Evolutionary conservation across 2,888 invertebrate genomes (phyloP).

Genomic region (Mantis religiosa): DNA sequence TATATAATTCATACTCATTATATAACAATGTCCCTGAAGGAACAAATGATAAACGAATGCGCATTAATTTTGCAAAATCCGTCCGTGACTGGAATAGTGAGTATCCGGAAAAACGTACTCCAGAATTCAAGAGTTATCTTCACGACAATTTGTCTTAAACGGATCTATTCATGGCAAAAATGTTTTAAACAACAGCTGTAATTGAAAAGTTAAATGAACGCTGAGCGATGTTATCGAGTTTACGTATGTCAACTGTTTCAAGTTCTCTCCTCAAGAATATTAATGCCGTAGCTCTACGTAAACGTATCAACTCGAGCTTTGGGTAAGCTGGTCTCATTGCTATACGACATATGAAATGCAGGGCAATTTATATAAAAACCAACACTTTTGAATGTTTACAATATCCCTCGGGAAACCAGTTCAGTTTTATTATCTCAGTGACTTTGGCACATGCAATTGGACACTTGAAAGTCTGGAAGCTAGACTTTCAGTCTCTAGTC

Average conservation of each 20-base stretch:
- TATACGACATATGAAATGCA: too few species aligned
- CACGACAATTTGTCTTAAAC: not conserved
- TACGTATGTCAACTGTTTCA: not conserved
- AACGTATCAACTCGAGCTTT: not conserved
- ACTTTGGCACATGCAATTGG: too few species aligned
- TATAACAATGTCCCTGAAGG: not conserved
- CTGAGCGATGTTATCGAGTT: not conserved
- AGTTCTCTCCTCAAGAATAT: not conserved
- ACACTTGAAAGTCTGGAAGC: too few species aligned
- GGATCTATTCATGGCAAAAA: not conserved
- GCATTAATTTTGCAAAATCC: not conserved
- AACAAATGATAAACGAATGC: not conserved
- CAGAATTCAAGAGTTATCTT: not conserved
- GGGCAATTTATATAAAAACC: too few species aligned
- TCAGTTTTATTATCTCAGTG: too few species aligned
- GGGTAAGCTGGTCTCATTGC: not conserved
- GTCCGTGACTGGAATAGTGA: not conserved
- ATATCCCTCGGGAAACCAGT: too few species aligned
- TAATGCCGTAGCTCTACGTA: not conserved
- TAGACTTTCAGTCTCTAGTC: too few species aligned
- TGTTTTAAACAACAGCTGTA: not conserved
- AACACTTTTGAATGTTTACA: too few species aligned
- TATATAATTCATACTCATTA: not conserved
- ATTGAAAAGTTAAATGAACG: not conserved
- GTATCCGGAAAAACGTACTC: not conserved